Evolutionary conservation across 2,888 invertebrate species (phyloP), one percentile per base, ranked within the genome.

Genomic region (Rugalucina vietnamica): DNA sequence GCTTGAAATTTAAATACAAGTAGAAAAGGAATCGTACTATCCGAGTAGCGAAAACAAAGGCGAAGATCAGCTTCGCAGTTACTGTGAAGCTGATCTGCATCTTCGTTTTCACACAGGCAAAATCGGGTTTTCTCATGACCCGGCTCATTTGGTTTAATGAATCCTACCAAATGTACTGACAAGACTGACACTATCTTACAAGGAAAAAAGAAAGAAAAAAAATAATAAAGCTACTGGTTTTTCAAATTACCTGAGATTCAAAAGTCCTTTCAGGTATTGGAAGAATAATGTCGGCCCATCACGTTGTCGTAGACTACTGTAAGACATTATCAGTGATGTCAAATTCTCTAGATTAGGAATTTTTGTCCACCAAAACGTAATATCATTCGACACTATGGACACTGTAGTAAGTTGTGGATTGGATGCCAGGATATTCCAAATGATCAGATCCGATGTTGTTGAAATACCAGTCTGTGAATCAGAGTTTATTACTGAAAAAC

Each of bases 221-320:
- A 12, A 10, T 36, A 70, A 29, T 4, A 49, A 49, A 32, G n/a
- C 24, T 74, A 43, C 49, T 37, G 8, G 32, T 32, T 49, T 36
- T 29, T 18, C 12, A 50, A 69, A 36, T 69, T 80, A 86, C 86
- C 86, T 83, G 24, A 86, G 69, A 27, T 75, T 70, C 70, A 76
- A 34, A 2, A 84, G 57, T 10, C 36, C 39, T 54, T 76, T 72
- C 18, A 84, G 57, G 34, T 80, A 73, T 37, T 34, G 29, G 36
- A 80, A 80, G 72, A 80, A 77, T 37, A 32, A 27, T 32, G 29
- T 29, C 3, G 65, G 65, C 1, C 34, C 2, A 14, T 34, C 21
- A 1, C 1, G 4, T 4, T 65, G 32, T n/a, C n/a, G 24, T n/a
- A n/a, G n/a, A 14, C 27, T n/a, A 14, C 57, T 74, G 60, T 57